Conservation (phyloP, 2,797 vertebrate genomes). For the Trachurus trachurus region DNA sequence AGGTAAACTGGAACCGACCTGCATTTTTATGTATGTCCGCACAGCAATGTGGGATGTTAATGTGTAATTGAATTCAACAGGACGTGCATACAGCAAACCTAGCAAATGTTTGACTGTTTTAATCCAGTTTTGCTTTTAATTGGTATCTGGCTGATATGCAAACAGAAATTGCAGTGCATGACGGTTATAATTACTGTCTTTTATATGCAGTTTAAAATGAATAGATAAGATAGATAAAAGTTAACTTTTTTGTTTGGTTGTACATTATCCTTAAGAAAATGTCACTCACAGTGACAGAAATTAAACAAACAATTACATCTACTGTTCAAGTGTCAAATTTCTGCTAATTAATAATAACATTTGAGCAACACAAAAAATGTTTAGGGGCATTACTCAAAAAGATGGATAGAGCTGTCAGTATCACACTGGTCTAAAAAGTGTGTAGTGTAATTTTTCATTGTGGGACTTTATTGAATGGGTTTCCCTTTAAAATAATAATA, state of each 20-base stretch:
- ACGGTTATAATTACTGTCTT: background rate
- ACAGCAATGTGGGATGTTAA: background rate
- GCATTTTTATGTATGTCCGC: background rate
- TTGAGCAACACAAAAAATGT: background rate
- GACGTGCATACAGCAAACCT: background rate
- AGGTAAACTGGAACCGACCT: background rate
- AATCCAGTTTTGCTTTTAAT: background rate
- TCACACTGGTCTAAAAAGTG: background rate
- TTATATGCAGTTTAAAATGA: background rate
- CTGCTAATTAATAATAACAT: background rate
- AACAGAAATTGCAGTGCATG: background rate
- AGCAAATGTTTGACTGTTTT: background rate
- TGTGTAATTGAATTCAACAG: background rate
- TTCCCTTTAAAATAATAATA: too few relatives aligned
- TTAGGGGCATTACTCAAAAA: background rate
- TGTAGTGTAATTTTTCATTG: background rate
- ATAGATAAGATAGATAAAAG: background rate
- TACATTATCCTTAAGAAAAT: background rate
- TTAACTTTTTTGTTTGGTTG: background rate
- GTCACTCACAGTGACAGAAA: too few relatives aligned
- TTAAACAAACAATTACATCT: background rate
- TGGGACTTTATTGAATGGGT: too few relatives aligned
- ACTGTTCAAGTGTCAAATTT: background rate
- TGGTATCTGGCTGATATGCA: background rate
- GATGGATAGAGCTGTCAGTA: background rate